Percentiles rank a stretch among this genome's conserved stretches.
These are phyloP conservation scores for Clarias fuscus DNA, from an alignment of 2,797 vertebrate species.

Conservation along the genomic window DNA sequence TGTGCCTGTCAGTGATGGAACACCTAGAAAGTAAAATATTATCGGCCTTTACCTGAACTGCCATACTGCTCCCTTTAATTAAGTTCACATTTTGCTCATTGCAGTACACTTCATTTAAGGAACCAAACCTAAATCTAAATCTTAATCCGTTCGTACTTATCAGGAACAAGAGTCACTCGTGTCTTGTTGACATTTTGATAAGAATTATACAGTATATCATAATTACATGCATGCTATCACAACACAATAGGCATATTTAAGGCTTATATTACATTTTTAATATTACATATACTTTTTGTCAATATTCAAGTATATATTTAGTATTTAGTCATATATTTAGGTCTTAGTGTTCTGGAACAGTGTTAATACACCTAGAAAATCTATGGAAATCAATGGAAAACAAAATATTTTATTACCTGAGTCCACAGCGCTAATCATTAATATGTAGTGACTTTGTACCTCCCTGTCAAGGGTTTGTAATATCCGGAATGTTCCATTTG, in stretches of 20 bases:
- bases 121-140: neutral
- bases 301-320: too few species aligned
- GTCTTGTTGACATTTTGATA: neutral
- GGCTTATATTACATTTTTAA: too few species aligned
- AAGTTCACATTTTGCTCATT: neutral
- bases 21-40: slow-evolving; percentile 62
- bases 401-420: slow-evolving; percentile 66
- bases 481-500: slow-evolving; percentile 68
- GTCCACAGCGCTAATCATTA: slow-evolving; percentile 72
- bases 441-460: slow-evolving; percentile 56
- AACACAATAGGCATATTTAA: neutral
- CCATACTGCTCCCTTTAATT: neutral
- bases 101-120: neutral
- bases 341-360: neutral
- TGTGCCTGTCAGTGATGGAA: slow-evolving; percentile 71
- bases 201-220: neutral
- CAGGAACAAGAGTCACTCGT: neutral
- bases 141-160: neutral
- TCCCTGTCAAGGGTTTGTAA: slow-evolving; percentile 71
- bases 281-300: too few species aligned
- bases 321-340: neutral
- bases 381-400: neutral
- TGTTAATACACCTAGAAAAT: neutral
- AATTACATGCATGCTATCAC: neutral
- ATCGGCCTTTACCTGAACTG: slow-evolving; percentile 4